These are phyloP conservation scores for Steinernema khuongi DNA, from an alignment of 1,140 invertebrate genomes.

Conservation along the genomic window DNA sequence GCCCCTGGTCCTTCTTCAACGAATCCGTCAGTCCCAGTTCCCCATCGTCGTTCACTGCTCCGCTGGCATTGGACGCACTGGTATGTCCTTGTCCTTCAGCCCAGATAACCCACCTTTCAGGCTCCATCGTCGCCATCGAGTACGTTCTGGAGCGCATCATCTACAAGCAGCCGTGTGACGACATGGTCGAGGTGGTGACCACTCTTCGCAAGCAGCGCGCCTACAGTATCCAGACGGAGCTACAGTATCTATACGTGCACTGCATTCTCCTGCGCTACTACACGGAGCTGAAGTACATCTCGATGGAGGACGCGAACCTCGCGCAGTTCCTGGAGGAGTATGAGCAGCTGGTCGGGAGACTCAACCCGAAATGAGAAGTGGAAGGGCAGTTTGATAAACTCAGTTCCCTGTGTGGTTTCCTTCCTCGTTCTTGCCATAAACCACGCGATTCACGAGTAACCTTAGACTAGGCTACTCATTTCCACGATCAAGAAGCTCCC, in stretches of 20 bases:
- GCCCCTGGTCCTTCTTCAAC: slow-evolving; percentile 20
- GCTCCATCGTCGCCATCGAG: background rate
- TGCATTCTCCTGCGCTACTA: slow-evolving; percentile 25
- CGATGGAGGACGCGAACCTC: background rate
- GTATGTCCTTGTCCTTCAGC: background rate
- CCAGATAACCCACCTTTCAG: background rate
- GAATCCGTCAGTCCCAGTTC: slow-evolving; percentile 14
- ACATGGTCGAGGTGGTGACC: background rate
- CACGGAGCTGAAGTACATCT: slow-evolving; percentile 11
- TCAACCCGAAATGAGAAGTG: no score
- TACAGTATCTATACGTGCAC: background rate
- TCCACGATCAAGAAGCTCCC: no score
- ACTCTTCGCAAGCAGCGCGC: background rate
- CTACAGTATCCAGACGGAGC: background rate
- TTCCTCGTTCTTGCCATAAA: no score
- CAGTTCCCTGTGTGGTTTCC: no score
- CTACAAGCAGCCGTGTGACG: background rate
- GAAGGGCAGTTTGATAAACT: no score
- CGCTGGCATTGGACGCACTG: slow-evolving; percentile 31
- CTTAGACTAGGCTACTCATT: no score
- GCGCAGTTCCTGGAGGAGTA: background rate
- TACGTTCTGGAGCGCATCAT: background rate
- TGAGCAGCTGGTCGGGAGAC: no score
- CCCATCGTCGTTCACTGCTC: slow-evolving; percentile 38
- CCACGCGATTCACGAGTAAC: no score